Base-by-base conservation (phyloP, 2,888 invertebrate genomes). In the Cheilosia vernalis region DNA sequence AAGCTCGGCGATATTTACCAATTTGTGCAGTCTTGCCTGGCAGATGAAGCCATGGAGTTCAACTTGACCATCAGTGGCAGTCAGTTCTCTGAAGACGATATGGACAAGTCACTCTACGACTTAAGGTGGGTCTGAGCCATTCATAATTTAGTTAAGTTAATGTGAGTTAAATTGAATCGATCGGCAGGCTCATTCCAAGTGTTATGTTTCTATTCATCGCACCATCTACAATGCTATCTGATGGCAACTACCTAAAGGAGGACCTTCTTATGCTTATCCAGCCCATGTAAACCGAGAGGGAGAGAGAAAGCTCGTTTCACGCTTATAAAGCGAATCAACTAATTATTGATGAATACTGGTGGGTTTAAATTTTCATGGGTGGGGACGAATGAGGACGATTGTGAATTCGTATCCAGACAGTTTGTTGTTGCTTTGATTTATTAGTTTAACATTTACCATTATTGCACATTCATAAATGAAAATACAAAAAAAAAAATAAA, bases 11-110 rank as follows among this genome's bases (percentile, higher is more conserved):
- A 95, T 86, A 93, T 98, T n/a, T 93, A 95, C 87, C 95, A 96
- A 79, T 98, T 97, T 91, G 95, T 98, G 0, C 93, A 94, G 89
- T 97, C 97, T 87, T 95, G 96, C 90, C 91, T 98, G 40, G 94
- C 94, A 87, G 94, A 94, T 81, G 93, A 94, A 88, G 94, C 94
- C 15, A 92, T 95, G 70, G 95, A 96, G 0, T 98, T 97, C 91
- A 89, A 93, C 5, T 93, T 98, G n/a, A 93, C 94, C 0, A 94
- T 95, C 0, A 94, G 95, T 2, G 91, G 89, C 13, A 96, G 96
- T 0, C 95, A 94, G 88, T 91, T 96, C 19, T 89, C 90, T 44
- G 94, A 96, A 4, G 93, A 93, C 24, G 96, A 96, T 87, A 93
- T 94, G 47, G 95, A 95, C 49, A 95, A 94, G 89, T 95, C 95